Conservation (phyloP, 1,140 invertebrate genomes). For the Nylanderia fulva region DNA sequence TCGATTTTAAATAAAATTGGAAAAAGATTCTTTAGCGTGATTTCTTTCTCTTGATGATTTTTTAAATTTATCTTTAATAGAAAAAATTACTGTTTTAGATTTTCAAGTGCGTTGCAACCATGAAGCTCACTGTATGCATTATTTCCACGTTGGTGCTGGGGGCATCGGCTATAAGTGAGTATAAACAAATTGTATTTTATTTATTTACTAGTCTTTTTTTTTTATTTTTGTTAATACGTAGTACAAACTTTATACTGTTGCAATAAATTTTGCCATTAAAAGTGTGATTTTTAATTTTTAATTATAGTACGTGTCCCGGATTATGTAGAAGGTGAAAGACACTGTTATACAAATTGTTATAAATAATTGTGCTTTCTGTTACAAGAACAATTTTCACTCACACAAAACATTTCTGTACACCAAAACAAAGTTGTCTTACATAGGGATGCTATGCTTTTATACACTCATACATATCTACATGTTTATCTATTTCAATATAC, state of each 20-base stretch:
- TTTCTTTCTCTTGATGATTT: neutral
- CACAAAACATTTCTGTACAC: neutral
- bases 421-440: conserved; percentile 1
- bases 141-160: conserved; percentile 76
- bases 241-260: neutral
- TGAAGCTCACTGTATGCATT: conserved; percentile 77
- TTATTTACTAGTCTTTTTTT: neutral
- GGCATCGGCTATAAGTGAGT: conserved; percentile 81
- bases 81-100: conserved; percentile 42
- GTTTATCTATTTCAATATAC: conserved; percentile 21
- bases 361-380: conserved; percentile 40
- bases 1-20: neutral
- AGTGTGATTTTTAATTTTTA: conserved; percentile 66
- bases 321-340: conserved; percentile 75
- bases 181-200: conserved; percentile 25
- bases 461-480: conserved; percentile 20
- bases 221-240: neutral
- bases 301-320: conserved; percentile 77
- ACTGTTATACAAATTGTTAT: conserved; percentile 47
- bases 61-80: neutral
- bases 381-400: conserved; percentile 22
- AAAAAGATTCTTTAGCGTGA: neutral
- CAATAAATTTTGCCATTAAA: conserved; percentile 36
- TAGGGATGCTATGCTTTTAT: conserved; percentile 4
- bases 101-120: conserved; percentile 68